These are phyloP conservation scores for Fratercula arctica DNA, from an alignment of 2,797 vertebrate genomes.

Conservation along the genomic window DNA sequence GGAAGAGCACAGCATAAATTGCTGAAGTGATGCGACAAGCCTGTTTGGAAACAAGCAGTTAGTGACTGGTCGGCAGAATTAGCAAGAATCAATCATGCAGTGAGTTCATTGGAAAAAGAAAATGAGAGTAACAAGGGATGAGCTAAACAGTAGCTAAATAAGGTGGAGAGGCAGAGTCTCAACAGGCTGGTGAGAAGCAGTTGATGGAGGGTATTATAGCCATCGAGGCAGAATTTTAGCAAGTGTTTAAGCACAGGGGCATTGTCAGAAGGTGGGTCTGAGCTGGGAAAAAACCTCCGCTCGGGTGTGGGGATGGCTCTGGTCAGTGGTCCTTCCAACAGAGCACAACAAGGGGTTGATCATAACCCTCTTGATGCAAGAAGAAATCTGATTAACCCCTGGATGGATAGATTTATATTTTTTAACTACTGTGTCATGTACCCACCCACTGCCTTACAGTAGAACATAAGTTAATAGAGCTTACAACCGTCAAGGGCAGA, in stretches of 20 bases:
- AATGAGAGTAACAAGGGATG: neutral
- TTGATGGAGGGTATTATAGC: neutral
- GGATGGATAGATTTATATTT: neutral
- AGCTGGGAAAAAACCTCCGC: neutral
- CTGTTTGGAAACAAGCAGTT: conserved; percentile 8
- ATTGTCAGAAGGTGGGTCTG: neutral
- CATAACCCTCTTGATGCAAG: neutral
- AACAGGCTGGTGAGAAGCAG: neutral
- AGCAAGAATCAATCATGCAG: conserved; percentile 29
- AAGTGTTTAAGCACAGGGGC: neutral
- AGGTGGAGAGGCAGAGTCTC: neutral
- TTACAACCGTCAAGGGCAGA: neutral
- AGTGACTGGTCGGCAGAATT: neutral
- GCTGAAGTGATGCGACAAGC: neutral
- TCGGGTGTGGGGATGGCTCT: neutral
- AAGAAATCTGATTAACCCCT: neutral
- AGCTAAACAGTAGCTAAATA: conserved; percentile 10
- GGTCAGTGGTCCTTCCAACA: neutral
- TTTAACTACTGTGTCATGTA: neutral
- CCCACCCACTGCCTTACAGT: accelerated
- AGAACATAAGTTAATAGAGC: neutral
- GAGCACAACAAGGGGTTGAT: neutral
- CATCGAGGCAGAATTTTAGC: neutral
- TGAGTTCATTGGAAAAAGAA: conserved; percentile 6
- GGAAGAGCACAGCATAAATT: neutral